A percentile compares a stretch with the other conserved stretches of the same genome.
phyloP scores from a whole-genome alignment of 2,888 invertebrate genomes.

The Ypsolopha scabrella region DNA sequence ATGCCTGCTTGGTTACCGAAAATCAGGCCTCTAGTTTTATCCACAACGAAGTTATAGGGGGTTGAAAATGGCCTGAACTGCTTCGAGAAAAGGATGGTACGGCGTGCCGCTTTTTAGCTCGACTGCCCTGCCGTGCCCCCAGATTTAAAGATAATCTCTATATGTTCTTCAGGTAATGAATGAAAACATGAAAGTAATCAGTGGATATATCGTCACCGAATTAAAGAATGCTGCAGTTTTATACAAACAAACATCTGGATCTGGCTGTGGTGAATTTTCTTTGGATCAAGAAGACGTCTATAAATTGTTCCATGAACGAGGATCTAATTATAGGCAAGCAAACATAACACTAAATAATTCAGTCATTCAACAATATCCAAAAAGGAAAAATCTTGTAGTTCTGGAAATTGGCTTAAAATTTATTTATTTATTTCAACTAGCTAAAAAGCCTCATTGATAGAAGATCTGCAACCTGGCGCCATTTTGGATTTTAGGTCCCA shows the following conservation, averaged over 20 bases:
- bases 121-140: too few relatives aligned
- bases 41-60: too few relatives aligned
- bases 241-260: background rate
- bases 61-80: too few relatives aligned
- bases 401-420: too few relatives aligned
- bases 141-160: too few relatives aligned
- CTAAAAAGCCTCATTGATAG: too few relatives aligned
- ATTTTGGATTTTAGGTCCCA: too few relatives aligned
- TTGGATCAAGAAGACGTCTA: constrained; percentile 2
- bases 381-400: background rate
- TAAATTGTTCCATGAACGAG: constrained; percentile 3
- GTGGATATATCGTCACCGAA: background rate
- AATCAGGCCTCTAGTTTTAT: too few relatives aligned
- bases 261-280: background rate
- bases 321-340: background rate
- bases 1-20: too few relatives aligned
- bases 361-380: background rate
- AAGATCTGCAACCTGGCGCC: too few relatives aligned
- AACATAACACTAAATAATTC: background rate
- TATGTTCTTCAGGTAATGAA: background rate
- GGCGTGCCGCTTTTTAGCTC: too few relatives aligned
- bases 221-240: background rate
- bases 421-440: background rate
- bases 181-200: constrained; percentile 10
- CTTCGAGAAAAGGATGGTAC: too few relatives aligned